Conservation (phyloP, 1,140 invertebrate species). For the Macrobrachium rosenbergii region DNA sequence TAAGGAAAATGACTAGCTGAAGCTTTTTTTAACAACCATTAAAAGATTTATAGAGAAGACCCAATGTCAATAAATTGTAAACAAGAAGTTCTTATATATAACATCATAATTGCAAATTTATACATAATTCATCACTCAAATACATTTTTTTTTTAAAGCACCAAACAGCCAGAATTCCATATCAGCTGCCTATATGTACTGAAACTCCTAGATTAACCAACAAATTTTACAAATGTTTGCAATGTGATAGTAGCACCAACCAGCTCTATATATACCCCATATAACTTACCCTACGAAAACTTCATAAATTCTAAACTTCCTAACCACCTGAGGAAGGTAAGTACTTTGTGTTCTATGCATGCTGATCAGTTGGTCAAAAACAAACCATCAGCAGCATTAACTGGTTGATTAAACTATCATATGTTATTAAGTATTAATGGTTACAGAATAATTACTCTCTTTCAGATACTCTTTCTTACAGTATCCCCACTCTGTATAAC, state of each 20-base stretch:
- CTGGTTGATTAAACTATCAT: no score
- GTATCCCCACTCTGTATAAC: slow-evolving; percentile 44
- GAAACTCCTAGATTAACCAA: background rate
- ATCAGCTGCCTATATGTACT: slow-evolving; percentile 50
- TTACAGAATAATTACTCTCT: no score
- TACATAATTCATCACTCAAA: slow-evolving; percentile 43
- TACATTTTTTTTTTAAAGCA: slow-evolving; percentile 44
- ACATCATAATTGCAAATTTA: slow-evolving; percentile 35
- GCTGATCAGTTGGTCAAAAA: no score
- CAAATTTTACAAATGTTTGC: background rate
- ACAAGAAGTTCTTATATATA: slow-evolving; percentile 45
- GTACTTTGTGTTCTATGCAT: background rate
- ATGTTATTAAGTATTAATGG: no score
- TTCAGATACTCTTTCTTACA: slow-evolving; percentile 6
- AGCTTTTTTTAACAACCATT: slow-evolving; percentile 43
- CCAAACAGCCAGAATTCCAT: slow-evolving; percentile 54
- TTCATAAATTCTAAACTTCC: slow-evolving; percentile 23
- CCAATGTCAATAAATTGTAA: slow-evolving; percentile 46
- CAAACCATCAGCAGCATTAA: no score
- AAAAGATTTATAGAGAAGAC: slow-evolving; percentile 35
- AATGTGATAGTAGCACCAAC: slow-evolving; percentile 4
- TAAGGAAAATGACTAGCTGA: slow-evolving; percentile 61
- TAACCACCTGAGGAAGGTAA: slow-evolving; percentile 23
- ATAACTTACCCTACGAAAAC: background rate
- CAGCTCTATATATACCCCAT: slow-evolving; percentile 2